A percentile compares a stretch with the other conserved stretches of the same genome.
Evolutionary conservation across 2,797 vertebrate species (phyloP).

Genomic region (Urosaurus nigricauda): DNA sequence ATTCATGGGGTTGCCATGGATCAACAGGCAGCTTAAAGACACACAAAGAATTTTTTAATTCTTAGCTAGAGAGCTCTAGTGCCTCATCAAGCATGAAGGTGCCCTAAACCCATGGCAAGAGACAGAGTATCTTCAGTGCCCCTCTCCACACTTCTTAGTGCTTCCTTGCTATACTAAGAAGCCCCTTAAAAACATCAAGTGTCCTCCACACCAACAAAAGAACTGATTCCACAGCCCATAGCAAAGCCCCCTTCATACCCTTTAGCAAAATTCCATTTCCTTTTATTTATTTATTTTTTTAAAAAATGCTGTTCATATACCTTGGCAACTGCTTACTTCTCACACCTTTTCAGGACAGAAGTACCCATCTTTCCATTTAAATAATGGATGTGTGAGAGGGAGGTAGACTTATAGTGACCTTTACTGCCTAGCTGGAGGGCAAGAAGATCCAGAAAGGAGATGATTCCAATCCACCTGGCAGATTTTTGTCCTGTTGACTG

Average conservation of each 20-base stretch:
- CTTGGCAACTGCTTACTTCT: background rate
- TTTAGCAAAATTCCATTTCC: background rate
- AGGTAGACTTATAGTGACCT: background rate
- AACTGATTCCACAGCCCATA: too few relatives aligned
- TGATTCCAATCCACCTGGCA: constrained; percentile 7
- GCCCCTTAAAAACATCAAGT: background rate
- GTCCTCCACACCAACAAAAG: background rate
- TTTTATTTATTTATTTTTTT: background rate
- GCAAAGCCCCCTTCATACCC: background rate
- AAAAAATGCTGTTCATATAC: background rate
- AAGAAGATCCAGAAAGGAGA: constrained; percentile 43
- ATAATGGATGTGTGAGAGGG: background rate
- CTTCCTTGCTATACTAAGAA: background rate
- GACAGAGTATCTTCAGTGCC: background rate
- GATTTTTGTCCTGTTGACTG: background rate
- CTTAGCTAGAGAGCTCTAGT: too few relatives aligned
- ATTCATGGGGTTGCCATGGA: too few relatives aligned
- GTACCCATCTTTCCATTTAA: background rate
- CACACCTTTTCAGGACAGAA: background rate
- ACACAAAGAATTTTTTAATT: too few relatives aligned
- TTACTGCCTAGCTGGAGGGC: background rate
- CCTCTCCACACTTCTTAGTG: background rate
- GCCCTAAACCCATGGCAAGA: background rate
- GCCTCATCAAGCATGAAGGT: too few relatives aligned
- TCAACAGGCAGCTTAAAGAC: too few relatives aligned